Conservation (phyloP, 2,113 vertebrate genomes). For the Ammodytes marinus region DNA sequence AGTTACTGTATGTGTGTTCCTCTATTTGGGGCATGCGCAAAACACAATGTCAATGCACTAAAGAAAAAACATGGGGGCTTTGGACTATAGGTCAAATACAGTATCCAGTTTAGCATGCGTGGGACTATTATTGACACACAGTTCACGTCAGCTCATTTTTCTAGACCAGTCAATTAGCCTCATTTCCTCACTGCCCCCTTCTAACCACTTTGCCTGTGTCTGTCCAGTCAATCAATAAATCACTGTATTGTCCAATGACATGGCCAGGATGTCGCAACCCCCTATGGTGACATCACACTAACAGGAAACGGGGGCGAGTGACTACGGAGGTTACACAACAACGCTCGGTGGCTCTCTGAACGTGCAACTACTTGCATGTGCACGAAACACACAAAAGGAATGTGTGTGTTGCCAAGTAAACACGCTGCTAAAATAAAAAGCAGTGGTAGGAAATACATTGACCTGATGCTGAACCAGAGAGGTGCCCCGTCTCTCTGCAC, state of each 20-base stretch:
- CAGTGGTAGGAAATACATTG: constrained; percentile 36
- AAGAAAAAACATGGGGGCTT: neutral
- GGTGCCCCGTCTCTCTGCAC: neutral
- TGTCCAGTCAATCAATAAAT: constrained; percentile 61
- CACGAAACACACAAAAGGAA: constrained; percentile 4
- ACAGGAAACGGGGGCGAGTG: constrained; percentile 44
- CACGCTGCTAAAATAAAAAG: constrained; percentile 35
- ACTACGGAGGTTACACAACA: constrained; percentile 31
- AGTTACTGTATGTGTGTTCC: neutral
- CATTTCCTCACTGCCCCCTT: constrained; percentile 57
- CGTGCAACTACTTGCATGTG: constrained; percentile 16
- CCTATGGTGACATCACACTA: constrained; percentile 44
- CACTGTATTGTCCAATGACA: constrained; percentile 38
- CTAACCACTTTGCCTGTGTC: constrained; percentile 13
- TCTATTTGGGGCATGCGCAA: neutral
- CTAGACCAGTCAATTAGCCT: constrained; percentile 57
- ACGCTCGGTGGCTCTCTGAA: constrained; percentile 19
- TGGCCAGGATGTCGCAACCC: constrained; percentile 49
- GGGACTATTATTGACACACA: constrained; percentile 21
- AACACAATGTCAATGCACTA: neutral
- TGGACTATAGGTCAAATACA: neutral
- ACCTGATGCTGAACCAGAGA: constrained; percentile 46
- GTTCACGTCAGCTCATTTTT: constrained; percentile 18
- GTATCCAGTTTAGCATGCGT: neutral
- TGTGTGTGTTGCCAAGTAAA: constrained; percentile 3